Evolutionary conservation across 2,113 vertebrate genomes (phyloP).

Genomic region (Dolichallabes microphthalmus): DNA sequence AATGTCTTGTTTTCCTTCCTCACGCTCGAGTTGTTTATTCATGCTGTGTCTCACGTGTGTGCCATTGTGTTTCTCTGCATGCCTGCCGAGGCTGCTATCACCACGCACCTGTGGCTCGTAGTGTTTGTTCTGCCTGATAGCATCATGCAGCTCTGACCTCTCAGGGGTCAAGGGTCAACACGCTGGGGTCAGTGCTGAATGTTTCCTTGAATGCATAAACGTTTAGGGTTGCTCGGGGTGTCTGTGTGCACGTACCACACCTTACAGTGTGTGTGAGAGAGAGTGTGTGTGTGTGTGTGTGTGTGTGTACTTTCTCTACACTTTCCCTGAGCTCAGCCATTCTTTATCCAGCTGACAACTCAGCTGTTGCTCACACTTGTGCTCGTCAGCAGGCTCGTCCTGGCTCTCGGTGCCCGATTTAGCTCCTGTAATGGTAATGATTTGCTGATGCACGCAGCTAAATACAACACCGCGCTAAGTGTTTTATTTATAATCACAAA

Average conservation of each 20-base stretch:
- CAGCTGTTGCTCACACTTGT: conserved; percentile 74
- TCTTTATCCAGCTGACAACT: conserved; percentile 69
- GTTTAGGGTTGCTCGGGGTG: background rate
- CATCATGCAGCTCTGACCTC: conserved; percentile 23
- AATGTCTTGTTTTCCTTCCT: background rate
- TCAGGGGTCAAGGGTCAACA: conserved; percentile 35
- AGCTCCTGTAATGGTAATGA: conserved; percentile 60
- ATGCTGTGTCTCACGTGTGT: background rate
- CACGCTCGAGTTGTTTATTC: conserved; percentile 1
- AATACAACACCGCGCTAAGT: background rate
- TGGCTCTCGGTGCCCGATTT: conserved; percentile 42
- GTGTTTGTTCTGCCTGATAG: conserved; percentile 31
- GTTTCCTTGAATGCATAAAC: conserved; percentile 6
- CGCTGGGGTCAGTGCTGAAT: conserved; percentile 28
- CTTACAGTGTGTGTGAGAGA: background rate
- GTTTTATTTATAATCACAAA: background rate
- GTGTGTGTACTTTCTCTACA: conserved; percentile 42
- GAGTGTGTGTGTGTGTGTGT: background rate
- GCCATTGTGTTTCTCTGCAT: conserved; percentile 6
- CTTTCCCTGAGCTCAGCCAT: conserved; percentile 72
- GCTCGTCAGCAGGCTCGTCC: conserved; percentile 60
- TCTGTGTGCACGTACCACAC: background rate
- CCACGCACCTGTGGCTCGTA: conserved; percentile 15
- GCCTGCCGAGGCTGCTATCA: background rate
- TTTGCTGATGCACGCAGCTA: conserved; percentile 54